phyloP scores from a whole-genome alignment of 2,113 vertebrate genomes.

The Mesitornis unicolor region DNA sequence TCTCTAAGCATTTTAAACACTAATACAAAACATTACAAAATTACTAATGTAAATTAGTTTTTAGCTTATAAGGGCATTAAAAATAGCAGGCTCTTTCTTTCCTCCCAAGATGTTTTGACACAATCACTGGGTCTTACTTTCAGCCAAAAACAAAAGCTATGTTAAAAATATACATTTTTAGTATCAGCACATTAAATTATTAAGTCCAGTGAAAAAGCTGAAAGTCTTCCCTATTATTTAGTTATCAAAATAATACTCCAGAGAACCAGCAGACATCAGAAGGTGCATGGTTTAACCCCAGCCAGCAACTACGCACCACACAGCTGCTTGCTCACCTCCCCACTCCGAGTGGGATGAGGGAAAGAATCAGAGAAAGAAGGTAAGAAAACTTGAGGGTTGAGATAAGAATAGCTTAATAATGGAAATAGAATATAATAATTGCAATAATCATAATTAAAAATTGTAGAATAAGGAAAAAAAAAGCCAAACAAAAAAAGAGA shows the following conservation, averaged over 20 bases:
- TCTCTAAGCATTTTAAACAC: background rate
- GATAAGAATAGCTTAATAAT: no score
- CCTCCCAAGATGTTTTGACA: background rate
- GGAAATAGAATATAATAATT: no score
- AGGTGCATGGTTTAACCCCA: no score
- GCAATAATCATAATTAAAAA: no score
- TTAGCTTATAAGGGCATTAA: background rate
- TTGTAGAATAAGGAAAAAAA: no score
- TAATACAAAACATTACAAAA: background rate
- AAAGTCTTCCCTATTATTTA: background rate
- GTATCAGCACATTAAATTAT: background rate
- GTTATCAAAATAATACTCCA: background rate
- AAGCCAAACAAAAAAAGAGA: no score
- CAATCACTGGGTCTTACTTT: background rate
- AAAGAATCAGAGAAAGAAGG: no score
- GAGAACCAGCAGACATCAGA: background rate
- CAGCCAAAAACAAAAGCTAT: background rate
- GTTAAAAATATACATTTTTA: background rate
- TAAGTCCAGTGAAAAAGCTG: background rate
- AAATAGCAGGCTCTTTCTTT: background rate
- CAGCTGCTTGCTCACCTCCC: no score
- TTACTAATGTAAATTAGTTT: background rate
- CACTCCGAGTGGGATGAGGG: no score
- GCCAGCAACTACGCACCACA: no score
- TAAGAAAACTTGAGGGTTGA: no score